Evolutionary conservation across 1,140 invertebrate genomes (phyloP), one percentile per base, ranked within the genome.

Genomic region (Carposina sasakii): DNA sequence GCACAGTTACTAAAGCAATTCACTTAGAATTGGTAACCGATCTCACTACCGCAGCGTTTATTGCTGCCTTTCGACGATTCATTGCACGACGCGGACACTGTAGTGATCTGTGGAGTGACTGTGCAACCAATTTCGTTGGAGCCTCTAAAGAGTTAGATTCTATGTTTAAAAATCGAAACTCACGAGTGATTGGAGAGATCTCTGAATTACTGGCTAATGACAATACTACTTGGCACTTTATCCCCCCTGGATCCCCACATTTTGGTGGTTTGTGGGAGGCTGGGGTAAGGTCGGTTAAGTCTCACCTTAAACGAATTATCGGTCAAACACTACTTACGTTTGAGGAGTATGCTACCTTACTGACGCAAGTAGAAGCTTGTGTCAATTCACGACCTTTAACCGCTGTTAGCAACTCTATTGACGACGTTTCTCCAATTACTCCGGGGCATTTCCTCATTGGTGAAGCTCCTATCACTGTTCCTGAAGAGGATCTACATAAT

Each of bases 161-260:
- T n/a, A 17, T 34, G n/a, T 22, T 20, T 2, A 5, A 55, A 24
- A 2, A 54, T 24, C 15, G 30, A 9, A 24, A 33, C n/a, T 44
- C 48, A 33, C 28, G 52, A 23, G 17, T 49, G 19, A n/a, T 16
- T 8, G 40, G 12, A 16, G 23, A 49, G 23, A 43, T 58, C 28
- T 47, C 31, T 17, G 48, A 49, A 12, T 13, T 8, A 16, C 33
- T 59, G 6, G 39, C 41, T 19, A 1, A 8, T n/a, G 37, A 59
- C 23, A 41, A 42, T 13, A 72, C 67, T 9, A 26, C 60, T 12
- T 87, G 78, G 81, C 54, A 77, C 48, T 85, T 85, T 47, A 79
- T 65, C 33, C 72, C 78, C 15, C 69, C 76, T 2, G 8, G 16
- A 13, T 61, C 62, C 21, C 70, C 77, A 0, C 67, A 83, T 51